Evolutionary conservation across 2,113 vertebrate genomes (phyloP).

Genomic region (Eulemur rufifrons): DNA sequence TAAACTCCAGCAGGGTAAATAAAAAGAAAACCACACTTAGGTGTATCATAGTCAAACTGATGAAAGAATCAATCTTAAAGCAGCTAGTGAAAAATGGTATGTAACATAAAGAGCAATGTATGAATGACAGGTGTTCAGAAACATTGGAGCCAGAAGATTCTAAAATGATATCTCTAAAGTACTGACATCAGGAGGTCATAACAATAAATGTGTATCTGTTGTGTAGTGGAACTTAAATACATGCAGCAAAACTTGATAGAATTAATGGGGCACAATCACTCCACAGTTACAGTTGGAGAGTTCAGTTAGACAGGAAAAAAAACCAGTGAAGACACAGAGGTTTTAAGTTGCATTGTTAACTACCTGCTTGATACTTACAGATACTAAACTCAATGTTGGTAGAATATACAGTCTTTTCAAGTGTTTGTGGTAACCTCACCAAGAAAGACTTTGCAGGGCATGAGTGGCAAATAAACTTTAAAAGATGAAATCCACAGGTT

Average conservation of each 20-base stretch:
- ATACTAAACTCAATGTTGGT: background rate
- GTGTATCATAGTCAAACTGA: background rate
- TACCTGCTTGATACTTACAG: background rate
- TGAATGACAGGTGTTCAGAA: background rate
- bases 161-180: background rate
- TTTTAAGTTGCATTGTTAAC: background rate
- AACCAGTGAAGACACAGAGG: background rate
- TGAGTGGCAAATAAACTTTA: background rate
- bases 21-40: background rate
- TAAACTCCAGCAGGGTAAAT: background rate
- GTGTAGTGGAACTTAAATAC: background rate
- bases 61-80: background rate
- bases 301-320: background rate
- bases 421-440: background rate
- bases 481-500: background rate
- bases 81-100: background rate
- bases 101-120: background rate
- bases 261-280: background rate
- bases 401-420: background rate
- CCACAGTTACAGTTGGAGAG: background rate
- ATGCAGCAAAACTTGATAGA: conserved; percentile 1
- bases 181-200: background rate
- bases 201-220: background rate
- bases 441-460: background rate
- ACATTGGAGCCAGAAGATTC: background rate